Evolutionary conservation across 2,797 vertebrate species (phyloP).

Genomic region (Melanotaenia boesemani): DNA sequence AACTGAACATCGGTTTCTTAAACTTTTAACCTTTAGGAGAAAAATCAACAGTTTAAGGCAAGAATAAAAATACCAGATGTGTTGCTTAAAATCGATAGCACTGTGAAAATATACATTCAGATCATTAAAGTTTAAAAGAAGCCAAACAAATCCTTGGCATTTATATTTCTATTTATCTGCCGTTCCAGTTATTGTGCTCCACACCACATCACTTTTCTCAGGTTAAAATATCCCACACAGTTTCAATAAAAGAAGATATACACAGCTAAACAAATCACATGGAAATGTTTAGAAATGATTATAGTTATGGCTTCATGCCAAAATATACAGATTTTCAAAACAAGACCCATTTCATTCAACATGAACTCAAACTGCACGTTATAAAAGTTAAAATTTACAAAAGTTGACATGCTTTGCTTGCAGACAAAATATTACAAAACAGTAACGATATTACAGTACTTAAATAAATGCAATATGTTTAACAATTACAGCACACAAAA

Average conservation of each 20-base stretch:
- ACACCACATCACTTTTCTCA: background rate
- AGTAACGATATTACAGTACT: slow-evolving; percentile 23
- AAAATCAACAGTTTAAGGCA: slow-evolving; percentile 5
- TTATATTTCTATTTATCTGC: background rate
- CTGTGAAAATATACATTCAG: background rate
- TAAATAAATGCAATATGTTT: slow-evolving; percentile 71
- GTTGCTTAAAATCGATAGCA: background rate
- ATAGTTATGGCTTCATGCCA: background rate
- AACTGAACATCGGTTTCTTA: background rate
- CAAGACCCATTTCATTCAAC: background rate
- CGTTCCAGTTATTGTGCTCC: background rate
- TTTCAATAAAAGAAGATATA: background rate
- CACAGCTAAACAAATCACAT: background rate
- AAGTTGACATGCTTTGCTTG: background rate
- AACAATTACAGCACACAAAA: slow-evolving; percentile 76
- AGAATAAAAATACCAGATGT: background rate
- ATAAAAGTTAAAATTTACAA: slow-evolving; percentile 5
- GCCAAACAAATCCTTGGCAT: background rate
- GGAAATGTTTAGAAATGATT: background rate
- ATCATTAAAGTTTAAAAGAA: background rate
- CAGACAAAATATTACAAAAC: background rate
- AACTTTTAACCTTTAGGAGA: background rate
- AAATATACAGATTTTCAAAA: background rate
- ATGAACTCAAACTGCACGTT: background rate
- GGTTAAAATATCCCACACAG: background rate